Conservation (phyloP, 2,888 invertebrate genomes). For the Halictus quadricinctus region DNA sequence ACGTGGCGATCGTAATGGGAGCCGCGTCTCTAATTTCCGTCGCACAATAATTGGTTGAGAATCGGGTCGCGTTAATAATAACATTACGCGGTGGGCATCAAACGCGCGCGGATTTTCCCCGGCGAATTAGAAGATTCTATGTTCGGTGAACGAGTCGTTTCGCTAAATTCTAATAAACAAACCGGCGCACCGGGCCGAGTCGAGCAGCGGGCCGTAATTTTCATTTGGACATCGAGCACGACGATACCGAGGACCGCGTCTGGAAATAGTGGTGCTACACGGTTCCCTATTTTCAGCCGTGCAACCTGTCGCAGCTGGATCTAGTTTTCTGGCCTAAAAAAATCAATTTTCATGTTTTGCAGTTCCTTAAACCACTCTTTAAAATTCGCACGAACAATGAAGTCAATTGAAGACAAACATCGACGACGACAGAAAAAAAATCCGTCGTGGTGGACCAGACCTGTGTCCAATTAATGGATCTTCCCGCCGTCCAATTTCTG, state of each 20-base stretch:
- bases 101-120: not conserved
- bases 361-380: not conserved
- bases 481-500: not conserved
- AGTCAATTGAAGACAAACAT: too few relatives aligned
- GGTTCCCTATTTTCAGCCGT: not conserved
- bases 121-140: constrained; percentile 4
- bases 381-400: too few relatives aligned
- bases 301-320: not conserved
- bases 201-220: not conserved
- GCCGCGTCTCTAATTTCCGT: constrained; percentile 19
- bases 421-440: not conserved
- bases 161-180: constrained; percentile 6
- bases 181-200: not conserved
- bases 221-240: not conserved
- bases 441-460: not conserved
- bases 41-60: constrained; percentile 39
- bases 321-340: not conserved
- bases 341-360: not conserved
- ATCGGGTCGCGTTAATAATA: constrained; percentile 36
- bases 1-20: constrained; percentile 22
- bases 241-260: not conserved
- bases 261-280: not conserved
- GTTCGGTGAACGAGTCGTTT: not conserved
- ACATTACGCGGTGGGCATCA: not conserved
- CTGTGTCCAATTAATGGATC: constrained; percentile 13